Percentiles rank a stretch among this genome's conserved stretches.
These are phyloP conservation scores for Lacerta bilineata DNA, from an alignment of 2,797 vertebrate genomes.

Conservation along the genomic window DNA sequence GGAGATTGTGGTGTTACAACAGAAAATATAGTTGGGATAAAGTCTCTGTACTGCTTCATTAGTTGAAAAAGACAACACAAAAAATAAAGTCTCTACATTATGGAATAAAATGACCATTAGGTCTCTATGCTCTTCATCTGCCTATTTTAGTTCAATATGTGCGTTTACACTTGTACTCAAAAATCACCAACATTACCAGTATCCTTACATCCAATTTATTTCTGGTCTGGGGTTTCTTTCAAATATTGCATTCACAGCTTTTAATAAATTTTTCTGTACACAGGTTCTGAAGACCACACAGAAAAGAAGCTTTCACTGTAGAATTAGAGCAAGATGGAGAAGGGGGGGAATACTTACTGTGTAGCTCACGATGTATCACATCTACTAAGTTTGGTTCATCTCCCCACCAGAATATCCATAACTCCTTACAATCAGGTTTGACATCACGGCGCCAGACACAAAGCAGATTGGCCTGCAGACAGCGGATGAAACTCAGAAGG, in stretches of 20 bases:
- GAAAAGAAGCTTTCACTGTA: accelerated
- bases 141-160: background rate
- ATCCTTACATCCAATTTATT: background rate
- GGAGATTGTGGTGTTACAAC: no score
- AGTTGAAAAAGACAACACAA: background rate
- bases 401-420: slow-evolving; percentile 99
- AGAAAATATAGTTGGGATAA: no score
- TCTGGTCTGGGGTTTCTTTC: background rate
- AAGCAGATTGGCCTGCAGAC: slow-evolving; percentile 95
- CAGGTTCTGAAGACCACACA: background rate
- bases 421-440: slow-evolving; percentile 93
- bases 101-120: background rate
- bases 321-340: background rate
- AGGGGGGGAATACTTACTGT: slow-evolving; percentile 85
- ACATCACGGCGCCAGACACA: slow-evolving; percentile 97
- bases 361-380: slow-evolving; percentile 95
- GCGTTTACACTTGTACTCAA: background rate
- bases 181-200: background rate
- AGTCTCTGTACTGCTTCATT: background rate
- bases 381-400: slow-evolving; percentile 94
- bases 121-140: background rate
- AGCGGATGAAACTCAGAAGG: slow-evolving; percentile 96
- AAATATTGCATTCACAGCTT: background rate
- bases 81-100: background rate
- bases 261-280: background rate